phyloP scores from a whole-genome alignment of 1,140 invertebrate genomes.

The Drosophila athabasca region DNA sequence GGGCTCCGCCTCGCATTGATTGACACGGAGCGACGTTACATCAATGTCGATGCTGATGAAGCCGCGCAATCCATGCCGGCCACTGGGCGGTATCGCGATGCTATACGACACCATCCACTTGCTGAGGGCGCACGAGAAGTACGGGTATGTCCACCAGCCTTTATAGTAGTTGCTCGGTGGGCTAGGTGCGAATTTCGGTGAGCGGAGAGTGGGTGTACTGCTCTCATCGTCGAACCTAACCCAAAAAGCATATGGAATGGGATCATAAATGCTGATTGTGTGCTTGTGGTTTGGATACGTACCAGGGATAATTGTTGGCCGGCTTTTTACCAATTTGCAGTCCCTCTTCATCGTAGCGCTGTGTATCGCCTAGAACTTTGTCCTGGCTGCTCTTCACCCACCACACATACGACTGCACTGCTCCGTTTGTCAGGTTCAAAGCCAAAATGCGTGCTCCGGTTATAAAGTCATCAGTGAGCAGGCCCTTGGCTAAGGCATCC shows the following conservation, averaged over 20 bases:
- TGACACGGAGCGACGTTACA: slow-evolving; percentile 91
- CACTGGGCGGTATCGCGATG: slow-evolving; percentile 87
- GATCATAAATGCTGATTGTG: not conserved
- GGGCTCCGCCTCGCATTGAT: slow-evolving; percentile 89
- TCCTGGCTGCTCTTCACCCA: slow-evolving; percentile 84
- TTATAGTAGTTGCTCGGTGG: slow-evolving; percentile 87
- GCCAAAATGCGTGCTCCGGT: slow-evolving; percentile 86
- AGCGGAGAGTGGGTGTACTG: slow-evolving; percentile 84
- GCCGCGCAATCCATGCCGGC: slow-evolving; percentile 87
- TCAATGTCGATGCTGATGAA: slow-evolving; percentile 93
- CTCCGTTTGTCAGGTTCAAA: slow-evolving; percentile 86
- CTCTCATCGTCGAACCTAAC: slow-evolving; percentile 84
- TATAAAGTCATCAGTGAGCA: slow-evolving; percentile 85
- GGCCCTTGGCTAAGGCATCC: slow-evolving; percentile 86
- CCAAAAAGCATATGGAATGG: not conserved
- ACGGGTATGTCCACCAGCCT: slow-evolving; percentile 92
- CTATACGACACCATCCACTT: slow-evolving; percentile 92
- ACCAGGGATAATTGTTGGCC: slow-evolving; percentile 86
- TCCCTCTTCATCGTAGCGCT: slow-evolving; percentile 84
- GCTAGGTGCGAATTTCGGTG: slow-evolving; percentile 89
- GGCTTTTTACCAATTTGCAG: slow-evolving; percentile 85
- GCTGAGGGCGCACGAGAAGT: slow-evolving; percentile 89
- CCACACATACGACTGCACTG: slow-evolving; percentile 85
- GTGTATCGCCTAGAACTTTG: slow-evolving; percentile 83
- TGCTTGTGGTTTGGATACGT: slow-evolving; percentile 23